These are phyloP conservation scores for Mustela lutreola DNA, from an alignment of 2,113 vertebrate species.

Conservation along the genomic window DNA sequence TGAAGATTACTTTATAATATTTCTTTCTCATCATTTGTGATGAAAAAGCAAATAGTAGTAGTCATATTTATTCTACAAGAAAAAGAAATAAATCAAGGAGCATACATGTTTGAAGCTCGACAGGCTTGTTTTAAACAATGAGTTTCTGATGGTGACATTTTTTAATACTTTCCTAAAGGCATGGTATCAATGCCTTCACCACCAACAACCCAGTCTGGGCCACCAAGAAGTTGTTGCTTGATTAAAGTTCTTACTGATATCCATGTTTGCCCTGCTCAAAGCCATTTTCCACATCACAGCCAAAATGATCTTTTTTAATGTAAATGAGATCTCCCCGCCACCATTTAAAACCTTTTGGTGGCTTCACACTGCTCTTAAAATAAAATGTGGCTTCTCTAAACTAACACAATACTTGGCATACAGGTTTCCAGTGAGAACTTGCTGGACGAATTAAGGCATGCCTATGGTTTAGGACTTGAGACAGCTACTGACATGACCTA, in stretches of 20 bases:
- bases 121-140: not conserved
- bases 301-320: not conserved
- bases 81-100: conserved; percentile 17
- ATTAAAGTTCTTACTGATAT: not conserved
- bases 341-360: not conserved
- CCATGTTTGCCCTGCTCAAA: not conserved
- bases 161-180: not conserved
- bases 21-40: not conserved
- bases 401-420: not conserved
- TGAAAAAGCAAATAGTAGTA: not conserved
- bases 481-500: not conserved
- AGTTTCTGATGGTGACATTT: not conserved
- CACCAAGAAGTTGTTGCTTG: not conserved
- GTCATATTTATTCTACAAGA: not conserved
- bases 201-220: not conserved
- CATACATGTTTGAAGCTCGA: not conserved
- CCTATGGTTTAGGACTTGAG: not conserved
- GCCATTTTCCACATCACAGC: not conserved
- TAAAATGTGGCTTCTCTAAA: conserved; percentile 2
- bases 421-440: not conserved
- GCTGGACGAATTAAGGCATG: not conserved
- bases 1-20: not conserved
- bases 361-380: not conserved
- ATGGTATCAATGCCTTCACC: not conserved
- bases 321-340: not conserved